Base-by-base conservation (phyloP, 2,888 invertebrate species). In the Galerucella calmariensis region DNA sequence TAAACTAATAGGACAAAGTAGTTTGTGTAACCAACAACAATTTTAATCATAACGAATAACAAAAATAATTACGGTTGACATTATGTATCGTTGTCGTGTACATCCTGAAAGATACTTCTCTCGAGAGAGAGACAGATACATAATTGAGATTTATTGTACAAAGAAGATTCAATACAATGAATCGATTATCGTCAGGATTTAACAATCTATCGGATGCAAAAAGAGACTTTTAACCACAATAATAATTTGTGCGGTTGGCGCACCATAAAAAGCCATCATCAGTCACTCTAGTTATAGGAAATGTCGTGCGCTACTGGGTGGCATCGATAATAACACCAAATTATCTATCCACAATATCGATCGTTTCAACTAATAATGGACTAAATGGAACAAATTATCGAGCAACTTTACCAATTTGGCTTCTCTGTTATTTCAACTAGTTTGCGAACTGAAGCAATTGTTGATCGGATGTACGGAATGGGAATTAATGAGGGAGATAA, bases 301-400 rank as follows among this genome's bases (percentile, higher is more conserved):
- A 82, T 83, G 81, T 84, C 85, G 85, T 85, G 84, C 82, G 85
- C 85, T 85, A 85, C 85, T 85, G 85, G 85, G 85, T 85, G 85
- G 85, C 69, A 84, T 83, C 69, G 73, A 81, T 83, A 84, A 85
- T 85, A 82, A 82, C 79, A 79, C 79, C 79, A 81, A 84, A 84
- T 84, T 84, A 83, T 80, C 82, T 76, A n/a, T 77, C 81, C 81
- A 81, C 81, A 84, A 84, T 84, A 84, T 84, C 83, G 82, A 78
- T 71, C 65, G 65, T 83, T 81, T 79, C 79, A 78, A 78, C 82
- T 82, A 82, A 82, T 82, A 83, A 84, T 80, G 75, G 81, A 82
- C 82, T 82, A 84, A 84, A 83, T 82, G 81, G 82, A 81, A 80
- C 79, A 79, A 83, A 83, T 84, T 82, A 83, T 83, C 81, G 79